Conservation (phyloP, 2,888 invertebrate species). For the Ormyrus rosae region DNA sequence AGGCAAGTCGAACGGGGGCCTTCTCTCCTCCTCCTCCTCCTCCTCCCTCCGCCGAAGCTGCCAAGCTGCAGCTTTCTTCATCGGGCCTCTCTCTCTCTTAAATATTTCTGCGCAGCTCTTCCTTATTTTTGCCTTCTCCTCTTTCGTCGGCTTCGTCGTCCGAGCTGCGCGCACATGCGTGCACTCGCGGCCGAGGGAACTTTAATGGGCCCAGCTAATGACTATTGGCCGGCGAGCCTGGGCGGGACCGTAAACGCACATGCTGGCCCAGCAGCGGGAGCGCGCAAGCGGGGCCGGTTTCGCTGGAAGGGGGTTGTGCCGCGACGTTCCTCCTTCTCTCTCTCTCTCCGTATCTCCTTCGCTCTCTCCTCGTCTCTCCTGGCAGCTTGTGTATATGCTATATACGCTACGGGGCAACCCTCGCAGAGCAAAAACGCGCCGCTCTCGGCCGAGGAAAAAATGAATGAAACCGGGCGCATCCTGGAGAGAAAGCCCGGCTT, state of each 20-base stretch:
- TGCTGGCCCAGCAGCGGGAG: slow-evolving; percentile 38
- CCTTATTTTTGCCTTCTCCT: slow-evolving; percentile 45
- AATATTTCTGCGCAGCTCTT: slow-evolving; percentile 44
- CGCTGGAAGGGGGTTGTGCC: slow-evolving; percentile 52
- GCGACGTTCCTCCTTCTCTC: neutral
- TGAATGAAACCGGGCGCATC: neutral
- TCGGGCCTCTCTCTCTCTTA: slow-evolving; percentile 16
- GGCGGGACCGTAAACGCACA: slow-evolving; percentile 73
- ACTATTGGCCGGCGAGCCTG: slow-evolving; percentile 75
- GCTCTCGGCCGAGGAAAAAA: neutral
- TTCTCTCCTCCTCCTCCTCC: slow-evolving; percentile 8
- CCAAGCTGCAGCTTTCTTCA: slow-evolving; percentile 4
- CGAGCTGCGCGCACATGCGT: slow-evolving; percentile 61
- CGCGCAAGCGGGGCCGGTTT: slow-evolving; percentile 49
- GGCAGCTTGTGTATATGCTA: neutral
- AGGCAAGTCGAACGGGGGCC: slow-evolving; percentile 32
- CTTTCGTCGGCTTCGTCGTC: slow-evolving; percentile 9
- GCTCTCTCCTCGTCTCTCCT: neutral
- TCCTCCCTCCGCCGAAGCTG: too few relatives aligned
- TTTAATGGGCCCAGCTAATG: slow-evolving; percentile 76
- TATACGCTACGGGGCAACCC: slow-evolving; percentile 8
- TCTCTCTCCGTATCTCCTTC: neutral
- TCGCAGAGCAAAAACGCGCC: slow-evolving; percentile 6
- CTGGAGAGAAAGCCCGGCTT: neutral
- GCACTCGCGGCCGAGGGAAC: slow-evolving; percentile 66